Base-by-base conservation (phyloP, 2,888 invertebrate genomes). In the Venustoraphidia nigricollis region DNA sequence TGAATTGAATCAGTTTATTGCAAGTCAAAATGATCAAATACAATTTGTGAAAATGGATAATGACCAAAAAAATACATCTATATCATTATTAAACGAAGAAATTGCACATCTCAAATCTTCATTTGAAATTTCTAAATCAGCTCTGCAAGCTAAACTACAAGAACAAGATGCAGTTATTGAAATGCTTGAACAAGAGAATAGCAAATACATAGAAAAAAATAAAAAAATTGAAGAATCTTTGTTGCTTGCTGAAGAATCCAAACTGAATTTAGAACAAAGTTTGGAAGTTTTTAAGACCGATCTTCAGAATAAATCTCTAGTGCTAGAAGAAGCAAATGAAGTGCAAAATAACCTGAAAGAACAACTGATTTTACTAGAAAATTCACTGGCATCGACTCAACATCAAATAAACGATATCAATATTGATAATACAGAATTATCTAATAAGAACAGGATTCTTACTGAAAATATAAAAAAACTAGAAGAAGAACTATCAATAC, bases 91-190 rank as follows among this genome's bases (percentile, higher is more conserved):
- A 6, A 27, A 27, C 27, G 27, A 27, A 5, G 27, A 27, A 27
- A 27, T 27, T 5, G 3, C 27, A 27, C 3, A 27, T 27, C 27
- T 27, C 27, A 27, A 27, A 27, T 27, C 27, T 27, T 27, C 27
- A 27, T 27, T 27, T 27, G 27, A 27, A 27, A 27, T 27, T 6
- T 27, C 27, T 27, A 27, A 27, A 27, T 68, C 63, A 59, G 73
- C 73, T 4, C 67, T 75, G 46, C 75, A 81, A 52, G 80, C 81
- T 2, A 86, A 85, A 65, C 62, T 87, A 10, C 81, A 82, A 60
- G 85, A 87, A 62, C 70, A 82, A 51, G 81, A 84, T 59, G 70
- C 81, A 44, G 81, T 80, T 52, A 80, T 85, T 48, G 86, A 87
- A 63, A 79, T 75, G 38, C 66, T 85, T 50, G 82, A 86, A 62